Evolutionary conservation across 2,797 vertebrate species (phyloP).

Genomic region (Dicrostonyx torquatus): DNA sequence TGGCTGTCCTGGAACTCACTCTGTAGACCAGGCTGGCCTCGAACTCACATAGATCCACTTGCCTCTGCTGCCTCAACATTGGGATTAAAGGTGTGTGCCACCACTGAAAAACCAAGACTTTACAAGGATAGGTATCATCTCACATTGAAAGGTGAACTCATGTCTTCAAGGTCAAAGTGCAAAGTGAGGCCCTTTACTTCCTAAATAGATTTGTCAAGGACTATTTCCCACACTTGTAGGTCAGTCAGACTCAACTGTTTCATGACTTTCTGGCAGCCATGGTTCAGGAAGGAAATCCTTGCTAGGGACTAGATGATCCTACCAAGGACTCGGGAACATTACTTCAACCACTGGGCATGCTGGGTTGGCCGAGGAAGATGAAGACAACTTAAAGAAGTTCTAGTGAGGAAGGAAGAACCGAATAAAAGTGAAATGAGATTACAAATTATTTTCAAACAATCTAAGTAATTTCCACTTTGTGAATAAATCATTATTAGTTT

Average conservation of each 20-base stretch:
- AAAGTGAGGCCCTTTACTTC: neutral
- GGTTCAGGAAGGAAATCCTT: slow-evolving; percentile 11
- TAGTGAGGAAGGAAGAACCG: neutral
- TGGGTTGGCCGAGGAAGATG: neutral
- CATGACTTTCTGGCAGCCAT: neutral
- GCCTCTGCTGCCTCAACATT: no score
- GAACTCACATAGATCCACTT: no score
- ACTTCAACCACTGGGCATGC: neutral
- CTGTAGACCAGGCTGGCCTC: no score
- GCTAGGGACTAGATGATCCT: neutral
- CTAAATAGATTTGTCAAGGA: slow-evolving; percentile 1
- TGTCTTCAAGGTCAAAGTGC: neutral
- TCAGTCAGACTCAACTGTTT: slow-evolving; percentile 8
- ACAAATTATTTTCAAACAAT: slow-evolving; percentile 37
- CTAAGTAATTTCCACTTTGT: slow-evolving; percentile 56
- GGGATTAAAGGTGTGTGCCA: no score
- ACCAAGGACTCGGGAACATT: neutral
- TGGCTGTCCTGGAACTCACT: no score
- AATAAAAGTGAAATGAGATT: neutral
- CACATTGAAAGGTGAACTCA: neutral
- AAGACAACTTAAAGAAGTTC: slow-evolving; percentile 36
- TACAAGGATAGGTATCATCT: neutral
- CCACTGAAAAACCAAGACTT: neutral
- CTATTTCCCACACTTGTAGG: neutral
- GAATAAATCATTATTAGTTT: slow-evolving; percentile 46